phyloP scores from a whole-genome alignment of 2,797 vertebrate species.

The Petrocephalus sullivani region DNA sequence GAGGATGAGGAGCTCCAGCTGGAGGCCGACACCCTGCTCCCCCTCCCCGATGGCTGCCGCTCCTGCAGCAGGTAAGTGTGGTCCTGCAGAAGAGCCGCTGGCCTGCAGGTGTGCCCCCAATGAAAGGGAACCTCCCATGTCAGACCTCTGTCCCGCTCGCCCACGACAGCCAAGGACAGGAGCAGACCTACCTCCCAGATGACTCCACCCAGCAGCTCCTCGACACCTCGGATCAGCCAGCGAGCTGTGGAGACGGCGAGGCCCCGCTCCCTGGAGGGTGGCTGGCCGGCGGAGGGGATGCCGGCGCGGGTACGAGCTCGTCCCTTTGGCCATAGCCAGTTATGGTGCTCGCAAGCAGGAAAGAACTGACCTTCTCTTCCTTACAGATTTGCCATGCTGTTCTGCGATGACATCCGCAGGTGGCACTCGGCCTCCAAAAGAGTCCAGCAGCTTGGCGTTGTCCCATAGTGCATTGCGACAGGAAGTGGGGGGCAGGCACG shows the following conservation, averaged over 20 bases:
- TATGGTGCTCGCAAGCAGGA: background rate
- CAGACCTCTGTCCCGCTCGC: background rate
- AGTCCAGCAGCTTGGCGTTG: slow-evolving; percentile 47
- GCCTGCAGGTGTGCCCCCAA: background rate
- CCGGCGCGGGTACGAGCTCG: slow-evolving; percentile 47
- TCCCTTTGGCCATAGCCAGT: background rate
- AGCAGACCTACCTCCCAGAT: slow-evolving; percentile 60
- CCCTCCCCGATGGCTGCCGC: slow-evolving; percentile 59
- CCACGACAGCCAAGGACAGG: slow-evolving; percentile 52
- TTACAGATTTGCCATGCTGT: slow-evolving; percentile 66
- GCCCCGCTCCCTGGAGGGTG: slow-evolving; percentile 38
- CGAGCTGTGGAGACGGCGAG: slow-evolving; percentile 47
- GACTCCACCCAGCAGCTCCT: slow-evolving; percentile 70
- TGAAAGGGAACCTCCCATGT: background rate
- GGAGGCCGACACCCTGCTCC: slow-evolving; percentile 65
- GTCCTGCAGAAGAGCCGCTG: background rate
- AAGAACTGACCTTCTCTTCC: slow-evolving; percentile 3
- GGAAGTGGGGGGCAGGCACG: slow-evolving; percentile 56
- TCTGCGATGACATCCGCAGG: slow-evolving; percentile 70
- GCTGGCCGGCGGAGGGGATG: slow-evolving; percentile 42
- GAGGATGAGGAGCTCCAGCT: slow-evolving; percentile 66
- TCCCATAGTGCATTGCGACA: slow-evolving; percentile 49
- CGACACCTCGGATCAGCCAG: slow-evolving; percentile 52
- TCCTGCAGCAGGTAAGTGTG: slow-evolving; percentile 65
- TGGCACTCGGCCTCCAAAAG: slow-evolving; percentile 62